Evolutionary conservation across 2,888 invertebrate species (phyloP).

Genomic region (Lampropteryx suffumata): DNA sequence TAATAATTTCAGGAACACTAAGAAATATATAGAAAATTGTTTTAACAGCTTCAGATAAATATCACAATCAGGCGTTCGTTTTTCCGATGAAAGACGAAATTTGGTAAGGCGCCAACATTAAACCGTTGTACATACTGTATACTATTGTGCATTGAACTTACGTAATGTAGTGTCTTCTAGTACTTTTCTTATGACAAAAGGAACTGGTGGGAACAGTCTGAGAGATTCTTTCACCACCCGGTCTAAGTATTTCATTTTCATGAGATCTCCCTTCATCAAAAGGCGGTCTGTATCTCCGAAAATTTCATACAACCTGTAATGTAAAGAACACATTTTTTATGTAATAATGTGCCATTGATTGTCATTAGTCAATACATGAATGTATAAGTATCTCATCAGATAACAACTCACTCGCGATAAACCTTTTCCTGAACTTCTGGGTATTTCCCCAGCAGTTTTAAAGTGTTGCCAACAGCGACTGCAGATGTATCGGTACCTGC

Average conservation of each 20-base stretch:
- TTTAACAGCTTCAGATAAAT: no score
- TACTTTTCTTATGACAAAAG: slow-evolving; percentile 70
- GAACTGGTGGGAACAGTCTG: slow-evolving; percentile 69
- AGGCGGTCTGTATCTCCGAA: slow-evolving; percentile 62
- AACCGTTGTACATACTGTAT: no score
- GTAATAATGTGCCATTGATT: no score
- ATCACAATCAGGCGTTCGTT: no score
- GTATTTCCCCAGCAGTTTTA: slow-evolving; percentile 70
- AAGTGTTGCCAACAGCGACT: slow-evolving; percentile 64
- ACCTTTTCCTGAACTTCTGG: slow-evolving; percentile 74
- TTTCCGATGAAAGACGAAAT: no score
- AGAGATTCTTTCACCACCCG: slow-evolving; percentile 69
- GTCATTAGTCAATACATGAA: no score
- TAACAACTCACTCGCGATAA: slow-evolving; percentile 64
- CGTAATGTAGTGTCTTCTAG: slow-evolving; percentile 62
- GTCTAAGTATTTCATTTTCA: slow-evolving; percentile 61
- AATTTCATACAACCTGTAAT: slow-evolving; percentile 54
- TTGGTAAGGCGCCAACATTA: no score
- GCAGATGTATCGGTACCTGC: slow-evolving; percentile 82
- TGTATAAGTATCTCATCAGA: no score
- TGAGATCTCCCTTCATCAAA: slow-evolving; percentile 62
- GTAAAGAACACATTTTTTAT: no score
- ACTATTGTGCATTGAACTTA: no score
- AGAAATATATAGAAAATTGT: no score
- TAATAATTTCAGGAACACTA: no score